Evolutionary conservation across 2,113 vertebrate genomes (phyloP).

Genomic region (Melanotaenia duboulayi): DNA sequence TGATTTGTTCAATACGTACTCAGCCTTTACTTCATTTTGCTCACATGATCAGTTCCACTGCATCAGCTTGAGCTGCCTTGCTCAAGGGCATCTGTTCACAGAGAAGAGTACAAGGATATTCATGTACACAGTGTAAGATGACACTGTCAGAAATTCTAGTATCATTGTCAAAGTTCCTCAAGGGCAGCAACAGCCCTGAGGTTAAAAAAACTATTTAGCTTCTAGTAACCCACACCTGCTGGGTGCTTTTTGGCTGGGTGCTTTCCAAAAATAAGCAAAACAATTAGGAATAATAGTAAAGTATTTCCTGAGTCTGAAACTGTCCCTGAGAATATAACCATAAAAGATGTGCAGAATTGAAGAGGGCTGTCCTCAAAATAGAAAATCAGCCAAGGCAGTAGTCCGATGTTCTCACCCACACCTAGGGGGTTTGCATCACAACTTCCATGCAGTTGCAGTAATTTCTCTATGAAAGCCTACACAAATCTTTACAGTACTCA

Average conservation of each 20-base stretch:
- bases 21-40: conserved; percentile 33
- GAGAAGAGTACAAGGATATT: neutral
- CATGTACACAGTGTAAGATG: neutral
- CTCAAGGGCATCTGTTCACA: conserved; percentile 47
- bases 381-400: conserved; percentile 3
- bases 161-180: conserved; percentile 15
- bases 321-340: neutral
- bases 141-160: neutral
- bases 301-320: neutral
- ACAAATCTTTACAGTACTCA: conserved; percentile 12
- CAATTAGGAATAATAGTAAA: neutral
- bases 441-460: conserved; percentile 17
- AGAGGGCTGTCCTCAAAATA: neutral
- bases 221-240: neutral
- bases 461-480: neutral
- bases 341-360: neutral
- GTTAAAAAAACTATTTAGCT: neutral
- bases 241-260: neutral
- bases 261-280: neutral
- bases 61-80: conserved; percentile 50
- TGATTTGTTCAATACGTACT: neutral
- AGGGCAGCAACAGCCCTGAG: neutral
- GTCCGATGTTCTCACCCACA: conserved; percentile 27
- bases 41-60: conserved; percentile 25
- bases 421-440: conserved; percentile 1